Evolutionary conservation across 2,797 vertebrate species (phyloP), one percentile per base, ranked within the genome.

Genomic region (Parauchenoglanis punctatus): DNA sequence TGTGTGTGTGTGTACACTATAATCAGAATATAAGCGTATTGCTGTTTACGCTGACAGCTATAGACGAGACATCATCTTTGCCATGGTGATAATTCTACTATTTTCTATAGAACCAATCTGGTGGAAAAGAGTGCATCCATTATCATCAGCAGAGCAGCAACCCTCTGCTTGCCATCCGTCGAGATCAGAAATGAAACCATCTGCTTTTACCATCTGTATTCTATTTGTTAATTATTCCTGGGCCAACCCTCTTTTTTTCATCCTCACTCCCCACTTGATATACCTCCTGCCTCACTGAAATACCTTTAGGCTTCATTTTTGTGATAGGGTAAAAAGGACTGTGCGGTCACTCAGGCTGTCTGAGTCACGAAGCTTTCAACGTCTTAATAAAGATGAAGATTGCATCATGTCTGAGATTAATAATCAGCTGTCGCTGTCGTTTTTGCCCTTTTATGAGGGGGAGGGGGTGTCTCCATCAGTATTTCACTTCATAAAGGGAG

Each of bases 201-300:
- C 95, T 96, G 95, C 94, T 94, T 94, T 90, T 86, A 92, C 96
- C 95, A 96, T 96, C 95, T 96, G 95, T 90, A 94, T 91, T 90
- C 92, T 89, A 94, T 95, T 95, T 94, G 91, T 94, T 94, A 92
- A 94, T 94, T 92, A 93, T 94, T 93, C 90, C 92, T 91, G 84
- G 85, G 92, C 93, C 93, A 94, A 92, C 92, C 92, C 91, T 91
- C 89, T 72, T 87, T 85, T 83, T 92, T 85, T 90, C 83, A 89
- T 81, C 82, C 81, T 85, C 87, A 81, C 81, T 83, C 75, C 84
- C 68, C 25, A 82, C 44, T 49, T 49, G 25, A 49, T 82, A 65
- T 82, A 82, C 80, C 59, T 49, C 40, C 80, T 56, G 82, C 52
- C 12, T 81, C 70, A 49, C 54, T 76, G 15, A 75, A 81, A 85